A percentile compares a stretch with the other conserved stretches of the same genome.
Conservation (phyloP, 2,888 invertebrate species). For the Phyto melanocephala region DNA sequence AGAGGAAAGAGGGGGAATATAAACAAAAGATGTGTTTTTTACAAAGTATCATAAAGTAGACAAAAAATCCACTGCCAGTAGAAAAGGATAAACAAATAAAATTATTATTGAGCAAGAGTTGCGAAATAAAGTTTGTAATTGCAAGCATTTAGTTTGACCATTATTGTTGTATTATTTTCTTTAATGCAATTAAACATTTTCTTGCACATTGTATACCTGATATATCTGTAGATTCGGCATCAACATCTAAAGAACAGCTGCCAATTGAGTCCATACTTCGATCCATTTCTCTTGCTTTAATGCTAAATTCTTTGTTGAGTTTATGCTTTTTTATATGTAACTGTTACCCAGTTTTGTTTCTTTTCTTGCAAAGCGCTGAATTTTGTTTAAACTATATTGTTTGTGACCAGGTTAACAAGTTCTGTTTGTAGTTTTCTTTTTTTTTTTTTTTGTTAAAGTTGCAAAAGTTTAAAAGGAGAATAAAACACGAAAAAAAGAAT, state of each 20-base stretch:
- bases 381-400: not conserved
- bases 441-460: no score
- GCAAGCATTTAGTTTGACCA: not conserved
- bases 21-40: not conserved
- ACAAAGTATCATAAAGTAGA: slow-evolving; percentile 33
- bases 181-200: slow-evolving; percentile 12
- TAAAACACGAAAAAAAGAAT: slow-evolving; percentile 51
- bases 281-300: slow-evolving; percentile 80
- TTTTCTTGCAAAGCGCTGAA: slow-evolving; percentile 15
- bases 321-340: slow-evolving; percentile 4
- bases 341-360: not conserved
- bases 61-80: slow-evolving; percentile 33
- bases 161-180: not conserved
- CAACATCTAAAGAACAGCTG: slow-evolving; percentile 91
- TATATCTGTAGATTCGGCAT: slow-evolving; percentile 85
- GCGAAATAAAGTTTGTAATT: not conserved
- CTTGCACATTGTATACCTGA: slow-evolving; percentile 81
- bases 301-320: slow-evolving; percentile 7
- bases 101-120: not conserved
- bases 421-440: slow-evolving; percentile 37
- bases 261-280: slow-evolving; percentile 91
- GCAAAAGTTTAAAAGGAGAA: slow-evolving; percentile 47
- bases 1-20: not conserved
- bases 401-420: slow-evolving; percentile 32
- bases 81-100: not conserved